Evolutionary conservation across 2,797 vertebrate species (phyloP), one percentile per base, ranked within the genome.

Genomic region (Gallinago solitaria): DNA sequence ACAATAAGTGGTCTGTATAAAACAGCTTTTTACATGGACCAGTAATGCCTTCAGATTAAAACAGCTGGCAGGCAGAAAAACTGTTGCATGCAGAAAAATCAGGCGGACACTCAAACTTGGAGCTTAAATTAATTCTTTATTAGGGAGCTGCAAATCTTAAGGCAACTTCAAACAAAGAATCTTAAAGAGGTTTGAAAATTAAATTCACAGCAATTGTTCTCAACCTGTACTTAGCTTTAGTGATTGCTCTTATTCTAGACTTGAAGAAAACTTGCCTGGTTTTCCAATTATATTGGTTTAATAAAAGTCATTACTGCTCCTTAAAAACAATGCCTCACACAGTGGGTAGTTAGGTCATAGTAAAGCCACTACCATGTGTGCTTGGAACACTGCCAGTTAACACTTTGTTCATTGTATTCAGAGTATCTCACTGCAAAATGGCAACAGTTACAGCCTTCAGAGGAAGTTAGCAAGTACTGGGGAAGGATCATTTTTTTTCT

Each of bases 181-280:
- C 21, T 61, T 83, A 54, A 0, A 70, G 48, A 53, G 24, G 54
- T 70, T 59, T 89, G 74, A 74, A 90, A 95, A 83, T 70, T 57
- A 78, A 95, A 84, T 95, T 74, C 37, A 54, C 18, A 87, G 60
- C 17, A 82, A 71, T 92, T 89, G 23, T 94, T 92, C 64, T 74
- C 32, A 54, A 35, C 13, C 43, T 35, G 9, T 60, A 25, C 63
- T 84, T 82, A 85, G 14, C 39, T 89, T 79, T 85, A 41, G 15
- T 35, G 81, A 75, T 54, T 70, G n/a, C 41, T 94, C 89, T 74
- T 77, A 17, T 64, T 89, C 39, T 48, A 39, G 30, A 37, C 28
- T 60, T 87, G 47, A 77, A 84, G 78, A 89, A 92, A 83, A 83
- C 20, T 87, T 89, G 45, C 24, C 47, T 57, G 32, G 19, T 74